Evolutionary conservation across 2,888 invertebrate species (phyloP).

Genomic region (Hyalella azteca): DNA sequence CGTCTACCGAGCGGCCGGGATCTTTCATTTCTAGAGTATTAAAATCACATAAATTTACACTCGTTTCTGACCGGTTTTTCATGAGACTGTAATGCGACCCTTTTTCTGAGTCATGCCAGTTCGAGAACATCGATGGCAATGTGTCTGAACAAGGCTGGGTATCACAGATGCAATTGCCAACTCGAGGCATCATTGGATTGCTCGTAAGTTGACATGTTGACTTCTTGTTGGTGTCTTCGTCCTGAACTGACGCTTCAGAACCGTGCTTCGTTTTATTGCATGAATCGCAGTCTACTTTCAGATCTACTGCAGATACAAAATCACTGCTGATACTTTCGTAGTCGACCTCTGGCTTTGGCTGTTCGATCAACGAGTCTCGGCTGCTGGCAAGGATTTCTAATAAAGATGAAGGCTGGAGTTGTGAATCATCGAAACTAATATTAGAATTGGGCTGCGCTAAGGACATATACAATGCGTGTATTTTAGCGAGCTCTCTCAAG

Average conservation of each 20-base stretch:
- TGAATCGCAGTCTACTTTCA: background rate
- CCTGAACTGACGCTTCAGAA: background rate
- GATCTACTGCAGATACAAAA: background rate
- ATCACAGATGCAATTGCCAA: background rate
- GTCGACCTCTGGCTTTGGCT: conserved; percentile 47
- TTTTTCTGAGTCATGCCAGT: conserved; percentile 83
- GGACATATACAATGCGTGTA: conserved; percentile 80
- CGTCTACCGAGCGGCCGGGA: background rate
- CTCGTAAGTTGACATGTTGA: background rate
- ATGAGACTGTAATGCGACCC: conserved; percentile 90
- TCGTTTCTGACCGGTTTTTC: conserved; percentile 63
- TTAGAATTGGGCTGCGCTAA: conserved; percentile 50
- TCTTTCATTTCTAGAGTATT: background rate
- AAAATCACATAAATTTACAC: conserved; percentile 21
- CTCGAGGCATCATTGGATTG: background rate
- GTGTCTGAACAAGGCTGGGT: background rate
- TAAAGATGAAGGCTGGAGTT: conserved; percentile 48
- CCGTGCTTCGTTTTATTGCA: background rate
- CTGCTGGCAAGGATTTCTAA: conserved; percentile 49
- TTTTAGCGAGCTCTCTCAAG: conserved; percentile 70
- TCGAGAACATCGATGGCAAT: background rate
- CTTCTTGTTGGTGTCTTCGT: background rate
- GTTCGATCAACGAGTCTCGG: conserved; percentile 50
- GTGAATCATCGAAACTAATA: conserved; percentile 38
- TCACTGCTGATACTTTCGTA: conserved; percentile 53